Evolutionary conservation across 2,888 invertebrate species (phyloP), one percentile per base, ranked within the genome.

Genomic region (Halictus ligatus): DNA sequence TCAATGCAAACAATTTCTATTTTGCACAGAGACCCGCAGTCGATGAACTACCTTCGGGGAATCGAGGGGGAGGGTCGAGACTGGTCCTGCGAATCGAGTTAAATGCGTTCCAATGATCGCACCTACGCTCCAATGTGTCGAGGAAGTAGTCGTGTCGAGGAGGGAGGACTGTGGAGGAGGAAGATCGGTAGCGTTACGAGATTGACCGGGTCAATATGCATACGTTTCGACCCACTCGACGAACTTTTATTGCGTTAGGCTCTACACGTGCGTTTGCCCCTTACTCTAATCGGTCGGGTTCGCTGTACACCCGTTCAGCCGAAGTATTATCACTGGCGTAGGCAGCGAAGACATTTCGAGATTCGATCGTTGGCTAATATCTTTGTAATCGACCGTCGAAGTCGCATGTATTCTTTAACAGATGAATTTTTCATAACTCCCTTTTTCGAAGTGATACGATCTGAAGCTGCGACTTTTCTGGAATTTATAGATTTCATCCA

Each of bases 201-300:
- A 93, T 93, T 93, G 93, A 93, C 92, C 92, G 91, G 92, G 93
- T 94, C 93, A 94, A 94, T 93, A 93, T 94, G 92, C 94, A 94
- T 94, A 93, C 92, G 92, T 93, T 94, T 93, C 93, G 89, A 92
- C 92, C 94, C 94, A 94, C 94, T 94, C 93, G 93, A 93, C 91
- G 88, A 92, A 91, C 93, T 92, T 93, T 94, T 93, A 95, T 95
- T 93, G 92, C 93, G 93, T 94, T 94, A 94, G 91, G 81, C 91
- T 92, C 86, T 79, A 83, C 88, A 86, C 92, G 89, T 90, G 92
- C 93, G 92, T 93, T 91, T 91, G 91, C 87, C 88, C 87, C 83
- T 80, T 85, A 85, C 83, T 69, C 78, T 69, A 69, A 78, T 86
- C 77, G 82, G 75, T 76, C 86, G 78, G 89, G 87, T 81, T 91